phyloP scores from a whole-genome alignment of 2,113 vertebrate species.

The Psilopsiagon aymara region DNA sequence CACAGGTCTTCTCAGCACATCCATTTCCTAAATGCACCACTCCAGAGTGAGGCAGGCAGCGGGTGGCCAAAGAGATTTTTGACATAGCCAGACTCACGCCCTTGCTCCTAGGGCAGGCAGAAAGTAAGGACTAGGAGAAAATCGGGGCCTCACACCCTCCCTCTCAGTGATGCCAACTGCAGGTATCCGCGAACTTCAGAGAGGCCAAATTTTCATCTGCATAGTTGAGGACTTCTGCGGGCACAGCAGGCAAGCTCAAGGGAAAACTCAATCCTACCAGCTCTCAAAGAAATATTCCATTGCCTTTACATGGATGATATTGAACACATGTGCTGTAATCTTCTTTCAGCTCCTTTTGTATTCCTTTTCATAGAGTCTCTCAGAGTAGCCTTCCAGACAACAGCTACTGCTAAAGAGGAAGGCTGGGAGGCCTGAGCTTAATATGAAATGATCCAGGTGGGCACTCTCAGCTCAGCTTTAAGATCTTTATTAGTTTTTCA shows the following conservation, averaged over 20 bases:
- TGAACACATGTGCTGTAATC: not conserved
- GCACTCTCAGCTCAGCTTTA: constrained; percentile 19
- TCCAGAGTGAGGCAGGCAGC: rapidly evolving
- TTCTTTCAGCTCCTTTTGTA: not conserved
- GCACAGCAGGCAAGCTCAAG: not conserved
- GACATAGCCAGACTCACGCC: not conserved
- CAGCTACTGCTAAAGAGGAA: not conserved
- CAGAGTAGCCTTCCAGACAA: not conserved
- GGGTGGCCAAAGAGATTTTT: not conserved
- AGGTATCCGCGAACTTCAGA: not conserved
- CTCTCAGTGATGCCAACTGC: not conserved
- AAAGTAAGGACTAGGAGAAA: not conserved
- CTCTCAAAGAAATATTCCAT: not conserved
- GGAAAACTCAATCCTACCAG: not conserved
- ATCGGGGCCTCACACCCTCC: not conserved
- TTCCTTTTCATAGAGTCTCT: not conserved
- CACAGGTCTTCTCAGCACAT: not conserved
- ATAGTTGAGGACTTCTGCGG: not conserved
- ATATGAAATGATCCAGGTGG: not conserved
- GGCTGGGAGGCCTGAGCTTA: not conserved
- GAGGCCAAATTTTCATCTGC: not conserved
- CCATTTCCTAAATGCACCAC: not conserved
- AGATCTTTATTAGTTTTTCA: not conserved
- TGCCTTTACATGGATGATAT: not conserved
- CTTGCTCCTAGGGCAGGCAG: not conserved